These are phyloP conservation scores for Hydrolagus affinis DNA, from an alignment of 2,113 vertebrate genomes.

Conservation along the genomic window DNA sequence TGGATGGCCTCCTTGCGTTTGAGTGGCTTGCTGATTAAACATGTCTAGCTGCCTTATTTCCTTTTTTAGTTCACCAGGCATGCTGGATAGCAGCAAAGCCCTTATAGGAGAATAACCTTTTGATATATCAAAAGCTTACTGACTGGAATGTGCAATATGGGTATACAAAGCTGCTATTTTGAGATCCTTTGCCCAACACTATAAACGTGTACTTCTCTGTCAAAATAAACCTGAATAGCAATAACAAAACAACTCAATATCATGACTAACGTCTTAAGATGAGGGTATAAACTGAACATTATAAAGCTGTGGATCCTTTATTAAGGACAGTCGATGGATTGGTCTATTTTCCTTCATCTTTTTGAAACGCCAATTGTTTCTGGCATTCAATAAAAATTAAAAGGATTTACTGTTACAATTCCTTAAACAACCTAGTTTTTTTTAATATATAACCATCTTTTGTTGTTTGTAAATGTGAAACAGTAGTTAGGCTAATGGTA, in stretches of 20 bases:
- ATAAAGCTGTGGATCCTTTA: background rate
- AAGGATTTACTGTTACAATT: background rate
- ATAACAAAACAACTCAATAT: background rate
- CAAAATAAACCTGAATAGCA: background rate
- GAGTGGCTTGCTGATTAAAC: too few relatives aligned
- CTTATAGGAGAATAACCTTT: background rate
- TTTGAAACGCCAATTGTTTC: background rate
- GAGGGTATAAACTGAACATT: background rate
- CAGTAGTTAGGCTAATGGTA: background rate
- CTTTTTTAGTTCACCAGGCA: background rate
- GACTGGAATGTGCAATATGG: background rate
- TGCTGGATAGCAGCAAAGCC: background rate
- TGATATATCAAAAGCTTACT: background rate
- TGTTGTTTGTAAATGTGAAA: background rate
- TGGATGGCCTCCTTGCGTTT: too few relatives aligned
- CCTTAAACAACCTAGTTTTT: background rate
- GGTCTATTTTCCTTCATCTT: too few relatives aligned
- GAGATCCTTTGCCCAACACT: background rate
- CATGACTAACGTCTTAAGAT: background rate
- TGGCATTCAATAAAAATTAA: background rate
- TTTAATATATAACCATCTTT: too few relatives aligned
- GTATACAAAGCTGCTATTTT: background rate
- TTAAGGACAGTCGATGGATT: too few relatives aligned
- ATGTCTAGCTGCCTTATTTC: background rate
- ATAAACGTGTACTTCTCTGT: background rate